A percentile compares a stretch with the other conserved stretches of the same genome.
Evolutionary conservation across 2,797 vertebrate genomes (phyloP).

Genomic region (Anabacerthia variegaticeps): DNA sequence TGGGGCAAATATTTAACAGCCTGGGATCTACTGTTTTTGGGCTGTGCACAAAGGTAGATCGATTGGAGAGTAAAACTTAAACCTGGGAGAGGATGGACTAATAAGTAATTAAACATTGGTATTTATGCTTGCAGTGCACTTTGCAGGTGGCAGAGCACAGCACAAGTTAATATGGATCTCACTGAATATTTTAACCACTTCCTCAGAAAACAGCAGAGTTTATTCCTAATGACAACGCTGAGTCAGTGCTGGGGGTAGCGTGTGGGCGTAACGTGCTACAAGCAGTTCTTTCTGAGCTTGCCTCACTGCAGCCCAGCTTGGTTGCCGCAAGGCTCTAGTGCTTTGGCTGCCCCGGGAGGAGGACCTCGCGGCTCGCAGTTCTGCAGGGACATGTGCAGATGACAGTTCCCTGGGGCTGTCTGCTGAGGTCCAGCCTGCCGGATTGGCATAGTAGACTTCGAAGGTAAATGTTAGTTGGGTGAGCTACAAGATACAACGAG

Average conservation of each 20-base stretch:
- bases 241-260: not conserved
- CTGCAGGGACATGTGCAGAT: not conserved
- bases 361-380: not conserved
- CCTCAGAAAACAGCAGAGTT: not conserved
- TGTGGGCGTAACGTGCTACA: accelerated
- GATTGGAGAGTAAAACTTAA: not conserved
- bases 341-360: not conserved
- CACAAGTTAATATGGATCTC: not conserved
- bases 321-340: not conserved
- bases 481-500: conserved; percentile 2
- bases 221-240: not conserved
- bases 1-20: not conserved
- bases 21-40: not conserved
- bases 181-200: not conserved
- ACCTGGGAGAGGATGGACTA: not conserved
- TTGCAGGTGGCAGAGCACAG: not conserved
- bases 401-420: not conserved
- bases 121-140: not conserved
- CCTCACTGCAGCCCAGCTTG: not conserved
- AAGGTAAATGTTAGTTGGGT: not conserved
- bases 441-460: not conserved
- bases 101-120: not conserved
- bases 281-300: not conserved
- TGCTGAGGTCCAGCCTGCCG: not conserved
- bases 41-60: not conserved